phyloP scores from a whole-genome alignment of 2,888 invertebrate species.

The Rhynchonema sp. region DNA sequence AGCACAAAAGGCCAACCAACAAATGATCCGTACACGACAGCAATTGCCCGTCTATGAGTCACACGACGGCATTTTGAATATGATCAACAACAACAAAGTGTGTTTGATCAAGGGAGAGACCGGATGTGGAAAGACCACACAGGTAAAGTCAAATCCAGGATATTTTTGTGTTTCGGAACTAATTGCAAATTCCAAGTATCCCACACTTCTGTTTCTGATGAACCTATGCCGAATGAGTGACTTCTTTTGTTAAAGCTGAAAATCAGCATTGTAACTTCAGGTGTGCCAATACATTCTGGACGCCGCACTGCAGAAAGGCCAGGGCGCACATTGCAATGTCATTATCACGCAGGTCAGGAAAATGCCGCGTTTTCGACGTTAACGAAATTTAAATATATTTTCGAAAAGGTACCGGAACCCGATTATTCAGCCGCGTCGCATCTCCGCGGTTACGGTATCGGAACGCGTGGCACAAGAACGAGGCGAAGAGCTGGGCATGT shows the following conservation, averaged over 20 bases:
- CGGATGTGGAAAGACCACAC: conserved; percentile 84
- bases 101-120: conserved; percentile 74
- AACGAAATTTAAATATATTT: conserved; percentile 5
- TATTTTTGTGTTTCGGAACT: too few species aligned
- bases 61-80: conserved; percentile 45
- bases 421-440: conserved; percentile 61
- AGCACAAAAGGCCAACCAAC: too few species aligned
- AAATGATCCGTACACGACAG: neutral
- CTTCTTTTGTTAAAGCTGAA: too few species aligned
- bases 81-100: conserved; percentile 58
- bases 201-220: too few species aligned
- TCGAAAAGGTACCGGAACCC: too few species aligned
- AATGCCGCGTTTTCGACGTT: conserved; percentile 33
- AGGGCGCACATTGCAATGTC: conserved; percentile 77
- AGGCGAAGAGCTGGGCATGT: conserved; percentile 61
- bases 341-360: conserved; percentile 77
- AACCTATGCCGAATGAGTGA: too few species aligned
- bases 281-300: conserved; percentile 91
- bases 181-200: too few species aligned
- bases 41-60: conserved; percentile 58
- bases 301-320: conserved; percentile 63
- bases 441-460: conserved; percentile 85
- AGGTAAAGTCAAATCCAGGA: too few species aligned
- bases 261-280: too few species aligned
- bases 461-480: conserved; percentile 79